Base-by-base conservation (phyloP, 2,797 vertebrate genomes). In the Enteromius trimaculatus region DNA sequence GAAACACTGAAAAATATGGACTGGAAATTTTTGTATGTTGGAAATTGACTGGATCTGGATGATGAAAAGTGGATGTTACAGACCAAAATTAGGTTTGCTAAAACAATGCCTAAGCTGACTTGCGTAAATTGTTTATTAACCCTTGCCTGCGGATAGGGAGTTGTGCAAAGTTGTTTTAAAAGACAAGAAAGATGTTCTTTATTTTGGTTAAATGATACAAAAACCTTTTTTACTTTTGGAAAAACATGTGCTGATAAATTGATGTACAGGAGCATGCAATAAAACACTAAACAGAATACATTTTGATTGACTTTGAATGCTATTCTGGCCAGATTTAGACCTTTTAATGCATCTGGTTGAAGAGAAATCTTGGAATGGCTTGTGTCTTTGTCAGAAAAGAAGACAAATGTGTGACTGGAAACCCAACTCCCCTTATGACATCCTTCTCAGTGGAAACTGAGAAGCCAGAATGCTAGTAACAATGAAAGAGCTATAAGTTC, bases 341-440 rank as follows among this genome's bases (percentile, higher is more conserved):
- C 69, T n/a, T n/a, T 14, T 58, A 80, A 19, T 42, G 31, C 6
- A 16, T 21, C 29, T 51, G 58, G n/a, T 42, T 66, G 1, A 76
- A 76, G 71, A 55, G 60, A 53, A 51, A 75, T 39, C 2, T 21
- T 14, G 29, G 11, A 26, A 10, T 26, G 51, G 23, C 19, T 34
- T 23, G n/a, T 49, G 19, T 34, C 42, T 31, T 34, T 13, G 26
- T 77, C 51, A 60, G 8, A 69, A 66, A 66, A 66, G 23, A 42
- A 21, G 58, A n/a, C 34, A 60, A 44, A 49, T 60, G 23, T 78
- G 39, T 51, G 51, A 62, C 74, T 83, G 51, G 65, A 78, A 83
- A 78, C 29, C 51, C 29, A 69, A 78, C 49, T 34, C 75, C 14
- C 26, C 75, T 62, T 49, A 62, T 78, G 82, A 82, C 64, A 82